A percentile compares a stretch with the other conserved stretches of the same genome.
Evolutionary conservation across 2,888 invertebrate species (phyloP).

Genomic region (Troides helena): DNA sequence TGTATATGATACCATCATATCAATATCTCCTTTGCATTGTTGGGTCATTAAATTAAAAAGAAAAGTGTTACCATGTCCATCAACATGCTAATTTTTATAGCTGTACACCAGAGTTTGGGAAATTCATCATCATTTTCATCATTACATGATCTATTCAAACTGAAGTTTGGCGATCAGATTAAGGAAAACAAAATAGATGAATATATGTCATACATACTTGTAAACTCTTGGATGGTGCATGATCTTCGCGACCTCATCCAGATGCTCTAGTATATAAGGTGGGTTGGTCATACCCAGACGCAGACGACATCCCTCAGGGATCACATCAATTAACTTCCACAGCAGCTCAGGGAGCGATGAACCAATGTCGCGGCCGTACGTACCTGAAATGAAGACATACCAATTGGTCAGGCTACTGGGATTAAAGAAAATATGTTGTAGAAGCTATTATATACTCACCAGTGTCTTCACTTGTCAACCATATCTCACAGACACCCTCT

Average conservation of each 20-base stretch:
- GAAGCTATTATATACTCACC: conserved; percentile 70
- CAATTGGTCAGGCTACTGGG: too few relatives aligned
- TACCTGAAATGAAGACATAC: conserved; percentile 66
- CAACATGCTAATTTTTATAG: too few relatives aligned
- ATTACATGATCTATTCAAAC: too few relatives aligned
- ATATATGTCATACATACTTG: conserved; percentile 51
- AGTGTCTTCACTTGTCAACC: conserved; percentile 99
- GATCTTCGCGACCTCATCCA: conserved; percentile 93
- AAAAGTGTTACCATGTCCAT: too few relatives aligned
- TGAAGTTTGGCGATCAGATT: too few relatives aligned
- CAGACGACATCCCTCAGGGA: conserved; percentile 88
- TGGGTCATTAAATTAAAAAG: too few relatives aligned
- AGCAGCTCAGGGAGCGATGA: conserved; percentile 92
- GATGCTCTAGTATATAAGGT: conserved; percentile 97
- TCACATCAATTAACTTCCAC: conserved; percentile 89
- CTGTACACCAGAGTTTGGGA: too few relatives aligned
- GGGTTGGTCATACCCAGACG: conserved; percentile 99
- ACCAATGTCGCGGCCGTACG: conserved; percentile 97
- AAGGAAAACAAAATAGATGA: too few relatives aligned
- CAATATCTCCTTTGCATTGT: too few relatives aligned
- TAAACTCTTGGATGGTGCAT: conserved; percentile 94
- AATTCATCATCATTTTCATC: too few relatives aligned
- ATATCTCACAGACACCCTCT: conserved; percentile 97
- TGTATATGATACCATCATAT: too few relatives aligned
- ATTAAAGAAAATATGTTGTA: not conserved